phyloP scores from a whole-genome alignment of 1,140 invertebrate species.

The Caenorhabditis briggsae region DNA sequence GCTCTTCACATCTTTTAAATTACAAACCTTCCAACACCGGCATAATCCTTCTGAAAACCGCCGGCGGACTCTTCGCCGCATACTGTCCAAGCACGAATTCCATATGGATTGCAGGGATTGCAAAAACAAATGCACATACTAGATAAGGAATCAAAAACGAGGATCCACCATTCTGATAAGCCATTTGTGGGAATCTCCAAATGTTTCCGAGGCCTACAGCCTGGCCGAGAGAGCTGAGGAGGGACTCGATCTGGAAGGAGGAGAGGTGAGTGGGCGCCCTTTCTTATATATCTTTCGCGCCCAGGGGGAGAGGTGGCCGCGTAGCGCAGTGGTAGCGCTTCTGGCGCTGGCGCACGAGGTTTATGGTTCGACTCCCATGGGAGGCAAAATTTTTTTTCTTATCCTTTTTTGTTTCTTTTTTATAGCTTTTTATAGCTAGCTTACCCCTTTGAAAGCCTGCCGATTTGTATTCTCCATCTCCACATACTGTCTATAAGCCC shows the following conservation, averaged over 20 bases:
- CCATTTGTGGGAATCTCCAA: conserved; percentile 94
- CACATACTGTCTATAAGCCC: conserved; percentile 26
- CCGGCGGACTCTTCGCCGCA: conserved; percentile 10
- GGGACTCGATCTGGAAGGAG: conserved; percentile 85
- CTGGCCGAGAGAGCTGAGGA: conserved; percentile 91
- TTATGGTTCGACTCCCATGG: not conserved
- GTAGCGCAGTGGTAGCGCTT: not conserved
- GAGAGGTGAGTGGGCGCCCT: not conserved
- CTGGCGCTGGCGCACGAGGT: not conserved
- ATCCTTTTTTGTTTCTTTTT: not conserved
- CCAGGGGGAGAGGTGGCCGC: too few relatives aligned
- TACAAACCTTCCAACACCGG: not conserved
- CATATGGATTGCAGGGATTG: conserved; percentile 58
- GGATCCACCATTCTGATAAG: conserved; percentile 95
- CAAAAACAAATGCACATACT: conserved; percentile 46
- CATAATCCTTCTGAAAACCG: conserved; percentile 34
- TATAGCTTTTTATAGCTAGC: not conserved
- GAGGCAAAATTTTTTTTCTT: not conserved
- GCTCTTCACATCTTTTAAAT: too few relatives aligned
- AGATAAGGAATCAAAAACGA: conserved; percentile 62
- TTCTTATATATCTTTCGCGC: too few relatives aligned
- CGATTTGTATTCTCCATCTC: conserved; percentile 42
- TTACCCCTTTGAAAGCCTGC: conserved; percentile 32
- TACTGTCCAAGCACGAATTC: conserved; percentile 59
- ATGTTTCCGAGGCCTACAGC: conserved; percentile 90